Percentiles rank a stretch among this genome's conserved stretches.
Evolutionary conservation across 2,797 vertebrate species (phyloP).

Genomic region (Lates japonicus): DNA sequence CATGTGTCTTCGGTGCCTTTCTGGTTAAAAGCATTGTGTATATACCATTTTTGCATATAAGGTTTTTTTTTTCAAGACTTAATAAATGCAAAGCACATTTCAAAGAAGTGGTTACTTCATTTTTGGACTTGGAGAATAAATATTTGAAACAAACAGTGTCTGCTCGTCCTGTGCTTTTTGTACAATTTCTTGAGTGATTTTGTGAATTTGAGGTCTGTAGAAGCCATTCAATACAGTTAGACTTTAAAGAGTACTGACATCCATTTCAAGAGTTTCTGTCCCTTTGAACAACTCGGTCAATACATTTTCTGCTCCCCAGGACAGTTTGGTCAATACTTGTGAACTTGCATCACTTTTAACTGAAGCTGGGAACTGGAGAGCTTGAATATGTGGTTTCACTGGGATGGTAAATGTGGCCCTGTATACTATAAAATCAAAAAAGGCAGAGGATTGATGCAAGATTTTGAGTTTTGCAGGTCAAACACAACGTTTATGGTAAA

Average conservation of each 20-base stretch:
- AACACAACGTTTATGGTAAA: background rate
- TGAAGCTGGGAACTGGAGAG: background rate
- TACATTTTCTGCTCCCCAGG: background rate
- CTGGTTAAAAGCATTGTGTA: slow-evolving; percentile 79
- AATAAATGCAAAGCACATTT: slow-evolving; percentile 85
- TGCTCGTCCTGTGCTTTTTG: background rate
- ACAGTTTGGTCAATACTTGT: background rate
- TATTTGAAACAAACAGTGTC: slow-evolving; percentile 32
- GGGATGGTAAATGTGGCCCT: background rate
- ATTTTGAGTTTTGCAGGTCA: background rate
- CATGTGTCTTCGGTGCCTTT: slow-evolving; percentile 83
- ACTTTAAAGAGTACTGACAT: background rate
- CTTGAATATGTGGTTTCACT: slow-evolving; percentile 8
- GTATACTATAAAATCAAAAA: background rate
- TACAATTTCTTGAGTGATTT: background rate
- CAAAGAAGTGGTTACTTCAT: slow-evolving; percentile 59
- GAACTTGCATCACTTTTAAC: background rate
- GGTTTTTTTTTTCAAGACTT: slow-evolving; percentile 70
- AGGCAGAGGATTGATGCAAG: background rate
- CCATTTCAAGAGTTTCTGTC: background rate
- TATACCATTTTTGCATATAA: slow-evolving; percentile 76
- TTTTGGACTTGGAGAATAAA: slow-evolving; percentile 62
- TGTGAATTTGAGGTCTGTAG: background rate
- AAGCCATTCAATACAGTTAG: background rate
- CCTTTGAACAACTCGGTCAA: background rate